phyloP scores from a whole-genome alignment of 2,797 vertebrate genomes.

The Hemitrygon akajei region DNA sequence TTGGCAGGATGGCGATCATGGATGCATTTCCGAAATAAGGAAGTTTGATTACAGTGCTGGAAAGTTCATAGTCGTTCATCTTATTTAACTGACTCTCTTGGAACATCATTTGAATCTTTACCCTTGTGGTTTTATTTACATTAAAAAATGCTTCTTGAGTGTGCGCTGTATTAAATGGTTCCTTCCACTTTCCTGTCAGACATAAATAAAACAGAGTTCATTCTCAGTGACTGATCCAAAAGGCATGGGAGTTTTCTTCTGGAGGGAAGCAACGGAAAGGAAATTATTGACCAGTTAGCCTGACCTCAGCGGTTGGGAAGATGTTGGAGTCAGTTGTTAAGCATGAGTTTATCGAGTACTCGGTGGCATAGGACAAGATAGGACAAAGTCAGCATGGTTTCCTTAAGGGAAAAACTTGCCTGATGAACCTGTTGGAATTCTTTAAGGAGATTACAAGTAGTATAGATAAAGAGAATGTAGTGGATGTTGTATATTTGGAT shows the following conservation, averaged over 20 bases:
- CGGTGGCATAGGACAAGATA: too few relatives aligned
- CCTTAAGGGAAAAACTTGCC: too few relatives aligned
- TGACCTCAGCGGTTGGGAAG: too few relatives aligned
- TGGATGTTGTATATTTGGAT: too few relatives aligned
- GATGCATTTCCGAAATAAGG: constrained; percentile 12
- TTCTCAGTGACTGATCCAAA: background rate
- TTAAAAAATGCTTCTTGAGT: background rate
- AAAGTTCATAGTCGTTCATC: background rate
- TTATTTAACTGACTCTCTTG: background rate
- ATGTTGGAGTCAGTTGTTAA: too few relatives aligned
- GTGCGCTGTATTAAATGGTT: background rate
- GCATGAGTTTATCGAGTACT: too few relatives aligned
- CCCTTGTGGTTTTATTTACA: background rate
- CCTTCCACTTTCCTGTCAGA: constrained; percentile 20
- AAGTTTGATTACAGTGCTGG: background rate
- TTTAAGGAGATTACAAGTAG: too few relatives aligned
- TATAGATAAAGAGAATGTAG: too few relatives aligned
- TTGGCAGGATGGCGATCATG: background rate
- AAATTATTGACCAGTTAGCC: too few relatives aligned
- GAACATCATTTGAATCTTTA: background rate
- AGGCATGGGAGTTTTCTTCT: background rate
- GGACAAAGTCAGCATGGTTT: too few relatives aligned
- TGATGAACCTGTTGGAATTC: too few relatives aligned
- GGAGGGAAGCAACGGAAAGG: too few relatives aligned
- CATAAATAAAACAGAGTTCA: background rate